Evolutionary conservation across 2,113 vertebrate species (phyloP).

Genomic region (Platysternon megacephalum): DNA sequence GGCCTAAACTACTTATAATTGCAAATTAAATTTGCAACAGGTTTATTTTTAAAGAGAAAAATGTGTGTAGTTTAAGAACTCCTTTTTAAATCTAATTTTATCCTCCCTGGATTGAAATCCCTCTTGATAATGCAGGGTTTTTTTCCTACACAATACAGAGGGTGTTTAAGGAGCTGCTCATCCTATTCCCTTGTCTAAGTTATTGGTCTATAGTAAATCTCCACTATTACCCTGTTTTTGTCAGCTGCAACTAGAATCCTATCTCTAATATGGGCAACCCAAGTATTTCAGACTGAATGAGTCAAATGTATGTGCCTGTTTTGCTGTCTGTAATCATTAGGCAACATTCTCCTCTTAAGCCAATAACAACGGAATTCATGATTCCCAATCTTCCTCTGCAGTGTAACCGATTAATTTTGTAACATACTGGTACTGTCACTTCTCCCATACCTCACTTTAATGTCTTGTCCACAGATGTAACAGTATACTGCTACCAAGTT

Average conservation of each 20-base stretch:
- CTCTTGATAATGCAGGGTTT: not conserved
- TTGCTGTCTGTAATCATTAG: not conserved
- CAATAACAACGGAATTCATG: not conserved
- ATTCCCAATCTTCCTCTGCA: not conserved
- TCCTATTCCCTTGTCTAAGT: not conserved
- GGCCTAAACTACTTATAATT: not conserved
- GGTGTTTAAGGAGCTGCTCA: not conserved
- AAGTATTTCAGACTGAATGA: not conserved
- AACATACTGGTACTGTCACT: not conserved
- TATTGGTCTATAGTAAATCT: not conserved
- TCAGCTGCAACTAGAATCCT: not conserved
- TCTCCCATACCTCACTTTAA: not conserved
- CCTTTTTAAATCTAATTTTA: not conserved
- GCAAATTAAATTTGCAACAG: not conserved
- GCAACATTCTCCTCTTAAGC: not conserved
- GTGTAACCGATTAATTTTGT: not conserved
- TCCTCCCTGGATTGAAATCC: not conserved
- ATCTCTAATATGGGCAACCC: accelerated
- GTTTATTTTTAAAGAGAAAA: not conserved
- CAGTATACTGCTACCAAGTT: not conserved
- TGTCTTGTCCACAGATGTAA: not conserved
- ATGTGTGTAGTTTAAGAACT: not conserved
- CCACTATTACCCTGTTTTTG: not conserved
- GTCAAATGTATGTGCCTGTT: not conserved
- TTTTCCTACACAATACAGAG: not conserved